Percentiles rank a stretch among this genome's conserved stretches.
Evolutionary conservation across 2,797 vertebrate genomes (phyloP).

Genomic region (Pyrrhura leucotis): DNA sequence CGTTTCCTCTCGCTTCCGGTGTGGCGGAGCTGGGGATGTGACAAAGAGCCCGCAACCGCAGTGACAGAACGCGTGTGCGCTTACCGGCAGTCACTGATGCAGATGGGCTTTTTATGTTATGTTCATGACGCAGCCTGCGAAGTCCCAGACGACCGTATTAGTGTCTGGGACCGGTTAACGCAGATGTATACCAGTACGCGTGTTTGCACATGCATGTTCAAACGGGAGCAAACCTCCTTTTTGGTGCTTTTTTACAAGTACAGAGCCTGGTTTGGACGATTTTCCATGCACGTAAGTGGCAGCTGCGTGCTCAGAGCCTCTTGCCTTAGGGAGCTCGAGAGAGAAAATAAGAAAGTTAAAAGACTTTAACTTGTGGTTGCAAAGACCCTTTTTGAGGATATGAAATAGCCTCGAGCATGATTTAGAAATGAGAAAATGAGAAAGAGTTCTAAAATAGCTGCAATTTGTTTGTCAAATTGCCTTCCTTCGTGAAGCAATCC

Average conservation of each 20-base stretch:
- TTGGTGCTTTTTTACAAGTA: accelerated
- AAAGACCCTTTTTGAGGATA: neutral
- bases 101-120: accelerated
- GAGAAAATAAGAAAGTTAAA: neutral
- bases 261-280: neutral
- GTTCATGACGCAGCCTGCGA: accelerated
- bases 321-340: neutral
- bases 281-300: accelerated
- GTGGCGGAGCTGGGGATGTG: neutral
- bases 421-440: neutral
- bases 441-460: neutral
- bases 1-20: neutral
- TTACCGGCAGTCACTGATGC: neutral
- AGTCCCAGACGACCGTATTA: accelerated
- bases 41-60: neutral
- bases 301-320: neutral
- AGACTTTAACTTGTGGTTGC: neutral
- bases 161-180: accelerated
- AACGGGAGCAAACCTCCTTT: neutral
- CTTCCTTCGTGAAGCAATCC: slow-evolving; percentile 4
- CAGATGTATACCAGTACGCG: accelerated
- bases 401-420: neutral
- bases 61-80: accelerated
- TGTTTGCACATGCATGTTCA: neutral
- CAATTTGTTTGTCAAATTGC: slow-evolving; percentile 34